Evolutionary conservation across 2,888 invertebrate species (phyloP), one percentile per base, ranked within the genome.

Genomic region (Seira musarum): DNA sequence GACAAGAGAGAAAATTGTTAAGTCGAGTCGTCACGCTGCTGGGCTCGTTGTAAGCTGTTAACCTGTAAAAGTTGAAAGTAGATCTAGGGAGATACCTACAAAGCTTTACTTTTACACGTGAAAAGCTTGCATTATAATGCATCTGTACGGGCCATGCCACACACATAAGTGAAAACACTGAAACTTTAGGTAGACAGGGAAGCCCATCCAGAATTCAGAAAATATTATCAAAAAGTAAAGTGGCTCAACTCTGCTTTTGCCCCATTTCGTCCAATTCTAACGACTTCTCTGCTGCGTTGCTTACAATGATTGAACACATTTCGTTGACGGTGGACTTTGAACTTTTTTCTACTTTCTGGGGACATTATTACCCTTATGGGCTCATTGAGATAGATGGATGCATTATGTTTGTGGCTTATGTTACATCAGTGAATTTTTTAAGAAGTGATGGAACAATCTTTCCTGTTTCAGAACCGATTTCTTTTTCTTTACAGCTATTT

Each of bases 251-350:
- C 67, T 40, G 67, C 57, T 66, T 77, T 78, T 71, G 72, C 60
- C 67, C 78, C 78, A 78, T 72, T 78, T 71, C 40, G 17, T 46
- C 63, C 19, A 30, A 19, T 8, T 57, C 60, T 30, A n/a, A n/a
- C n/a, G n/a, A n/a, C n/a, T n/a, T n/a, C n/a, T 17, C 21, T 30
- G 61, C 19, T 60, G 35, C n/a, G 35, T 10, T 24, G 19, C 5
- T 21, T 49, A 49, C 40, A 78, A 71, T 79, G 73, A 79, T 79
- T 72, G 79, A 73, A 68, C 21, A 68, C 63, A 49, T 79, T 53
- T 53, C 61, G 61, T 49, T 13, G n/a, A n/a, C n/a, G 53, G 40
- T 79, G 79, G 79, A 79, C 73, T 79, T 79, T 79, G 67, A 79
- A 72, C 73, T 49, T 21, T 67, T n/a, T n/a, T n/a, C n/a, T 57